A percentile compares a stretch with the other conserved stretches of the same genome.
Conservation (phyloP, 2,888 invertebrate genomes). For the Rhorus exstirpatorius region DNA sequence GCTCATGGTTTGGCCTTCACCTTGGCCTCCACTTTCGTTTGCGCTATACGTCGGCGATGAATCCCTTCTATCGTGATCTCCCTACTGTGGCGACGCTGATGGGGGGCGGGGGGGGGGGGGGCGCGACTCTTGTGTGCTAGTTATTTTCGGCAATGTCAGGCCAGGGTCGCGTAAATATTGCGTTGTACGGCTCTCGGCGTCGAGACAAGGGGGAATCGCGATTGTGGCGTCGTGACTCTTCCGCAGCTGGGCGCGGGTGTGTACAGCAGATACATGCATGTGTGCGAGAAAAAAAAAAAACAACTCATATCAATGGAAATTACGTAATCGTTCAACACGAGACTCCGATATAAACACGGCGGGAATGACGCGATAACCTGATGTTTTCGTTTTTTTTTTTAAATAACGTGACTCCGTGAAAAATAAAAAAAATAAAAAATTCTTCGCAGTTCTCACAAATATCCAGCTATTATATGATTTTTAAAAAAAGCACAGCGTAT, state of each 20-base stretch:
- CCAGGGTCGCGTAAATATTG: conserved; percentile 80
- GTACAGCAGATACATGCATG: background rate
- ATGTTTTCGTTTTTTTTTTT: conserved; percentile 6
- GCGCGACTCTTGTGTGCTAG: conserved; percentile 71
- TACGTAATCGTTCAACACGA: conserved; percentile 54
- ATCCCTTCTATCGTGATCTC: conserved; percentile 75
- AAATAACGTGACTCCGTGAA: conserved; percentile 23
- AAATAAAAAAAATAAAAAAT: conserved; percentile 12
- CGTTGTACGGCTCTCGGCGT: conserved; percentile 59
- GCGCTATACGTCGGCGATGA: conserved; percentile 61
- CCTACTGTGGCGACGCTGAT: conserved; percentile 49
- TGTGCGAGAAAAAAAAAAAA: conserved; percentile 41
- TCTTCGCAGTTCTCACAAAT: background rate
- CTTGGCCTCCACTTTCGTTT: conserved; percentile 79
- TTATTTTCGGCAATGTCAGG: conserved; percentile 83
- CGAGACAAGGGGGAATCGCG: conserved; percentile 40
- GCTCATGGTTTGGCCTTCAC: conserved; percentile 79
- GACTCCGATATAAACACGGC: conserved; percentile 38
- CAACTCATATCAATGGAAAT: conserved; percentile 45
- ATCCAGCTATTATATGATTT: conserved; percentile 4
- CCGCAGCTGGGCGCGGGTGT: conserved; percentile 50
- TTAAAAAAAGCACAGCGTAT: no score
- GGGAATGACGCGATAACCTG: conserved; percentile 46
- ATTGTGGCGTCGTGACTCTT: conserved; percentile 48
- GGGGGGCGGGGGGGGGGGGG: conserved; percentile 8